Percentiles rank a stretch among this genome's conserved stretches.
phyloP scores from a whole-genome alignment of 2,888 invertebrate genomes.

The Linnaemya vulpina region DNA sequence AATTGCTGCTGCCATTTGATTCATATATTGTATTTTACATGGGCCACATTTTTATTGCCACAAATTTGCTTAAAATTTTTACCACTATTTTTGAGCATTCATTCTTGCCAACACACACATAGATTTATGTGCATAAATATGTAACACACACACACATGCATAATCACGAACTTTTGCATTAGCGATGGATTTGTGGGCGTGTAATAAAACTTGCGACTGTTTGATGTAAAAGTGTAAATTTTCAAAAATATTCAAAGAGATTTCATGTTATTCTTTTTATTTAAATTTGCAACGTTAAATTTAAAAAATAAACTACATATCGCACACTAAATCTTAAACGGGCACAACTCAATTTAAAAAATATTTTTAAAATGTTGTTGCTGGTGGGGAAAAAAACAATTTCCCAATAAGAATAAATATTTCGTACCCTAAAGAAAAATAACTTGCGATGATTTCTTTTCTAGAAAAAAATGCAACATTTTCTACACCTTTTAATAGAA shows the following conservation, averaged over 20 bases:
- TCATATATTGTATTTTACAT: conserved; percentile 66
- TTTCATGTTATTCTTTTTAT: background rate
- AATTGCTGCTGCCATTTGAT: conserved; percentile 56
- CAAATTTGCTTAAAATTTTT: conserved; percentile 44
- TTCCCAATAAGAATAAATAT: too few species aligned
- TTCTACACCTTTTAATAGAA: too few species aligned
- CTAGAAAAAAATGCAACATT: too few species aligned
- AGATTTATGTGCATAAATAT: background rate
- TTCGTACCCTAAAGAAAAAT: too few species aligned
- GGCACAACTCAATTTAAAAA: too few species aligned
- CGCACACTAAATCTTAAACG: too few species aligned
- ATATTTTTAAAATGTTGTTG: too few species aligned
- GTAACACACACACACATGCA: background rate
- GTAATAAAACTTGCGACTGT: conserved; percentile 1
- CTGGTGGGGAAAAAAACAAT: too few species aligned
- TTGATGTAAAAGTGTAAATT: conserved; percentile 18
- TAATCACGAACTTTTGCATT: background rate
- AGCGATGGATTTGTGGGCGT: conserved; percentile 1
- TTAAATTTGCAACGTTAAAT: conserved; percentile 14
- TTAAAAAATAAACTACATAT: too few species aligned
- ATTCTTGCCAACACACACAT: too few species aligned
- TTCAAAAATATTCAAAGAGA: background rate
- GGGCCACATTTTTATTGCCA: conserved; percentile 62
- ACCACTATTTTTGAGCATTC: conserved; percentile 31
- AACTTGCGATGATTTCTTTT: too few species aligned